Percentiles rank a stretch among this genome's conserved stretches.
These are phyloP conservation scores for Aphaenogaster rudis DNA, from an alignment of 1,140 invertebrate genomes.

Conservation along the genomic window DNA sequence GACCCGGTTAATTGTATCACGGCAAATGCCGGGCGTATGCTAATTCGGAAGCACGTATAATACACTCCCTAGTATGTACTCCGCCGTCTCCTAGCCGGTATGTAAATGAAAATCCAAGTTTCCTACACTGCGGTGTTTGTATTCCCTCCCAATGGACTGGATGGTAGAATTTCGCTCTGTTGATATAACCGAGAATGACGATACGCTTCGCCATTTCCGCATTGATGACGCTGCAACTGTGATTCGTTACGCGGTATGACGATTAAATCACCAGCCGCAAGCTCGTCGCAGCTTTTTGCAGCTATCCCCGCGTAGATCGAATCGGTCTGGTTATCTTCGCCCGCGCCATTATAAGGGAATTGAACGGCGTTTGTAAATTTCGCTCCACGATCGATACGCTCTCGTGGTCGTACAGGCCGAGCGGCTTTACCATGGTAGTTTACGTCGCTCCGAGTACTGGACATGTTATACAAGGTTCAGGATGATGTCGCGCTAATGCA, in stretches of 20 bases:
- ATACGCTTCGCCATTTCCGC: conserved; percentile 55
- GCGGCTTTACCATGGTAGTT: conserved; percentile 51
- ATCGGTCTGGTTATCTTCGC: conserved; percentile 30
- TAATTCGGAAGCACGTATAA: conserved; percentile 63
- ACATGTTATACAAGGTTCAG: conserved; percentile 68
- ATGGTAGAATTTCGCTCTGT: conserved; percentile 63
- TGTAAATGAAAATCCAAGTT: conserved; percentile 69
- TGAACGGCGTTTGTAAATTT: conserved; percentile 63
- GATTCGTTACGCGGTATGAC: conserved; percentile 40
- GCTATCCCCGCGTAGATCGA: not conserved
- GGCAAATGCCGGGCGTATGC: conserved; percentile 55
- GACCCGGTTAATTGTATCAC: conserved; percentile 56
- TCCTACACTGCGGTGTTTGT: conserved; percentile 61
- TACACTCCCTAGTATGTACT: conserved; percentile 50
- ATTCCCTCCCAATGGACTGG: conserved; percentile 64
- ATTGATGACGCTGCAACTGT: conserved; percentile 45
- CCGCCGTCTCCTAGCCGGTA: conserved; percentile 58
- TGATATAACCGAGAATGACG: conserved; percentile 65
- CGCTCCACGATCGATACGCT: conserved; percentile 54
- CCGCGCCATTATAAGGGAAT: conserved; percentile 58
- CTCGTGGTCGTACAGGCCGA: conserved; percentile 41
- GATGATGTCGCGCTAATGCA: conserved; percentile 73
- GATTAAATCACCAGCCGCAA: conserved; percentile 48
- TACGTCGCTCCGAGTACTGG: conserved; percentile 59
- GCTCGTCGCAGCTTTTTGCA: conserved; percentile 35